Conservation (phyloP, 1,140 invertebrate genomes). For the Philopotamus ludificatus region DNA sequence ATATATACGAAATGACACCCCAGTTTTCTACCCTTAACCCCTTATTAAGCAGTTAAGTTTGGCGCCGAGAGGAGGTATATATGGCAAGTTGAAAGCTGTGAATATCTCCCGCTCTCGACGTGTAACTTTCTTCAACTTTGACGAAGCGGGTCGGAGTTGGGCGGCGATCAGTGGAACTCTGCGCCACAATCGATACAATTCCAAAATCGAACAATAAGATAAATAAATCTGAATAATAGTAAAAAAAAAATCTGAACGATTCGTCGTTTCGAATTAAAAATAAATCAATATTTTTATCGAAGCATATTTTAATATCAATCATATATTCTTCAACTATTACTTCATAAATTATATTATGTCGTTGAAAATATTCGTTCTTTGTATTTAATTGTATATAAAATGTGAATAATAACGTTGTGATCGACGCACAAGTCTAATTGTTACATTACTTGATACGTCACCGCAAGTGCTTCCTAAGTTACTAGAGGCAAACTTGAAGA, state of each 20-base stretch:
- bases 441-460: conserved; percentile 41
- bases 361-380: too few relatives aligned
- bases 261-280: too few relatives aligned
- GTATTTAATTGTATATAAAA: too few relatives aligned
- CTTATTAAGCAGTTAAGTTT: conserved; percentile 22
- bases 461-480: conserved; percentile 42
- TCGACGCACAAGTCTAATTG: conserved; percentile 21
- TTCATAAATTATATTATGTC: too few relatives aligned
- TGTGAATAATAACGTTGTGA: too few relatives aligned
- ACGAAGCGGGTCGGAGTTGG: conserved; percentile 35
- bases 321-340: too few relatives aligned
- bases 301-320: too few relatives aligned
- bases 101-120: conserved; percentile 21
- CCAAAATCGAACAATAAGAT: too few relatives aligned
- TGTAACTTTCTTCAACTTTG: conserved; percentile 40
- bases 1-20: not conserved
- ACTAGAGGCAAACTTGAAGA: conserved; percentile 38
- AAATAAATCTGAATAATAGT: too few relatives aligned
- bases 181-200: conserved; percentile 3
- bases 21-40: conserved; percentile 9
- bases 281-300: not conserved
- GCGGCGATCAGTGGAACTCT: not conserved
- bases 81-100: conserved; percentile 34
- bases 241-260: too few relatives aligned
- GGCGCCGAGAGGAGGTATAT: conserved; percentile 28